Percentiles rank a stretch among this genome's conserved stretches.
Conservation (phyloP, 2,888 invertebrate species). For the Plagiodera versicolora region DNA sequence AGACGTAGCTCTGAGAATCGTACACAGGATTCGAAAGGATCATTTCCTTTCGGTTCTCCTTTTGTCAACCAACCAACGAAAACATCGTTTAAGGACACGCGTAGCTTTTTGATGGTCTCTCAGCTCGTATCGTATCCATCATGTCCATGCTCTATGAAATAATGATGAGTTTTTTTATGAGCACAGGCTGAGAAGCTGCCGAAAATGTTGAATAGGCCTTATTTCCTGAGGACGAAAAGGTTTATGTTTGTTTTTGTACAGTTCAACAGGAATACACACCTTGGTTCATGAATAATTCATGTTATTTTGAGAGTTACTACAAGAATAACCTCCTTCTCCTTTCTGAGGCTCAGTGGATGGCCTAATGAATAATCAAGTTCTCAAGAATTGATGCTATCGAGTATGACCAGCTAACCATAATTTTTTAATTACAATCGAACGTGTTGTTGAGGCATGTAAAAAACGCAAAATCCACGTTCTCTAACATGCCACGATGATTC, state of each 20-base stretch:
- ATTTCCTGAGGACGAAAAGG: not conserved
- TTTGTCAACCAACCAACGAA: constrained; percentile 28
- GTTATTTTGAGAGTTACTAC: too few relatives aligned
- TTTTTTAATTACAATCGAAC: not conserved
- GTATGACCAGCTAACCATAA: not conserved
- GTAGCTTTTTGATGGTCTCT: constrained; percentile 15
- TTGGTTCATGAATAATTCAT: too few relatives aligned
- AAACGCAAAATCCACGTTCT: not conserved
- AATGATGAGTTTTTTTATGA: constrained; percentile 22
- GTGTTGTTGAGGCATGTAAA: not conserved
- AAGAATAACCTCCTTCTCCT: too few relatives aligned
- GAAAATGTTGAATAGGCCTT: not conserved
- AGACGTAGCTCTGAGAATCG: not conserved
- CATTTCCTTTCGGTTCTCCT: constrained; percentile 30
- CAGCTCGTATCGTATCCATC: not conserved
- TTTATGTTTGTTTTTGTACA: not conserved
- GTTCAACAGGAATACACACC: too few relatives aligned
- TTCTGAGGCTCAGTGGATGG: not conserved
- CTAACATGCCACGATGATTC: not conserved
- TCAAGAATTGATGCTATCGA: not conserved
- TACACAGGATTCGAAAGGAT: constrained; percentile 26
- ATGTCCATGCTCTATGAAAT: constrained; percentile 18
- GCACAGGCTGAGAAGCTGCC: constrained; percentile 5
- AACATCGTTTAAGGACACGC: constrained; percentile 19
- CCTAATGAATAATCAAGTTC: not conserved